These are phyloP conservation scores for Drosophila bifasciata DNA, from an alignment of 1,140 invertebrate species.

Conservation along the genomic window DNA sequence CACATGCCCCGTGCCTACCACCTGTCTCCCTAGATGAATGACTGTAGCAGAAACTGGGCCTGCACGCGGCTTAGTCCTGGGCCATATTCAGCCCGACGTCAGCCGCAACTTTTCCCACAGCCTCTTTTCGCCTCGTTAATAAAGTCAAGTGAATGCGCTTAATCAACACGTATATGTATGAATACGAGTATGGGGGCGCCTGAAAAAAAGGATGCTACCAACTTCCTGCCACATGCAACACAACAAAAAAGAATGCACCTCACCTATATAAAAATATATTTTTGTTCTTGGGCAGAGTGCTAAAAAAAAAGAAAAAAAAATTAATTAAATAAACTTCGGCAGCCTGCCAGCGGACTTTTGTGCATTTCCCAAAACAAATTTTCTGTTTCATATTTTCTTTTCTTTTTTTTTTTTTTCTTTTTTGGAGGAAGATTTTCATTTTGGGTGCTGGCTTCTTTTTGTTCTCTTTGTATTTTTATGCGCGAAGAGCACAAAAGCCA, in stretches of 20 bases:
- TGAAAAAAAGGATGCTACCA: conserved; percentile 28
- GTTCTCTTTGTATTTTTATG: conserved; percentile 38
- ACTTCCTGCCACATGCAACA: conserved; percentile 44
- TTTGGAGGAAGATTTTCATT: conserved; percentile 62
- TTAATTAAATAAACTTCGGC: conserved; percentile 50
- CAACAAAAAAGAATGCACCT: conserved; percentile 6
- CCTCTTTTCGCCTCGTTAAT: conserved; percentile 54
- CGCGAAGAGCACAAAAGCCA: conserved; percentile 66
- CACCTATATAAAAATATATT: not conserved
- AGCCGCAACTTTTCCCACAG: conserved; percentile 46
- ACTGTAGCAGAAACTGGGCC: conserved; percentile 18
- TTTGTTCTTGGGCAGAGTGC: conserved; percentile 13
- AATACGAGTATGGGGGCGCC: not conserved
- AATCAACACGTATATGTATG: conserved; percentile 72
- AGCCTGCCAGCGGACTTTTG: conserved; percentile 26
- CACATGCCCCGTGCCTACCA: not conserved
- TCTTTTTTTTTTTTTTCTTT: conserved; percentile 54
- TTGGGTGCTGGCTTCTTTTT: conserved; percentile 22
- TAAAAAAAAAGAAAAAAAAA: conserved; percentile 47
- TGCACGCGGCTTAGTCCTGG: conserved; percentile 23
- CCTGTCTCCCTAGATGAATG: conserved; percentile 19
- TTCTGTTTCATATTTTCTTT: conserved; percentile 55
- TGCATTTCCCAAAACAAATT: conserved; percentile 65
- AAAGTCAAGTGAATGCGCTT: conserved; percentile 80
- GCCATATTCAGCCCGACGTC: conserved; percentile 28